A percentile compares a stretch with the other conserved stretches of the same genome.
Conservation (phyloP, 2,113 vertebrate genomes). For the Falcunculus frontatus region DNA sequence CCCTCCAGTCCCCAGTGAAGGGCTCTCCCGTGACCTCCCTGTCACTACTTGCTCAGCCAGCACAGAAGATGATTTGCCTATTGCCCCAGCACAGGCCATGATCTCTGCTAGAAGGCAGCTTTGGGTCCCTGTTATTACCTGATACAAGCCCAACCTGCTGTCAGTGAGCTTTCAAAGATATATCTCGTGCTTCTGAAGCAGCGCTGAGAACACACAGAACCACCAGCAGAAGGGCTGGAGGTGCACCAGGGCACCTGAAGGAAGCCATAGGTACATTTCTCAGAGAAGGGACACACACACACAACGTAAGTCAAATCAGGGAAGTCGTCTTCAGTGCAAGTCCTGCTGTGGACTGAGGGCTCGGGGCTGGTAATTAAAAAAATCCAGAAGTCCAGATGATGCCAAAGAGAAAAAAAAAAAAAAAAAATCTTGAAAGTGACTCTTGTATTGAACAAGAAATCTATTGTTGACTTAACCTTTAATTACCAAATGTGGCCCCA, state of each 20-base stretch:
- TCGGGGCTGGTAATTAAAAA: accelerated
- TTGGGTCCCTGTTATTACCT: background rate
- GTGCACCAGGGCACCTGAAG: background rate
- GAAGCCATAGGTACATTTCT: background rate
- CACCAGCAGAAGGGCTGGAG: background rate
- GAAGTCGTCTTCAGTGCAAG: background rate
- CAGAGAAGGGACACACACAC: background rate
- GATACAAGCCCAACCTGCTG: background rate
- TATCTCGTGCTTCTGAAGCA: accelerated
- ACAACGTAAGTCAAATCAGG: accelerated
- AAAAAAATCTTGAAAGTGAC: background rate
- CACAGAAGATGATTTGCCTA: background rate
- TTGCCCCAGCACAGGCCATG: background rate
- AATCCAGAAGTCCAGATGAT: background rate
- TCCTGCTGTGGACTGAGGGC: background rate
- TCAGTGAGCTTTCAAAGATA: background rate
- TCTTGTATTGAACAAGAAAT: background rate
- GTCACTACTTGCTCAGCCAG: background rate
- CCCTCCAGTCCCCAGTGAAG: too few species aligned
- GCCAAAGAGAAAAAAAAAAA: too few species aligned
- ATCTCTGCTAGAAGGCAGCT: background rate
- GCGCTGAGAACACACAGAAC: background rate
- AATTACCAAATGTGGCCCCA: background rate
- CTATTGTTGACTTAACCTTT: background rate
- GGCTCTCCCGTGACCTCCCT: background rate